Base-by-base conservation (phyloP, 2,113 vertebrate genomes). In the Ifrita kowaldi region DNA sequence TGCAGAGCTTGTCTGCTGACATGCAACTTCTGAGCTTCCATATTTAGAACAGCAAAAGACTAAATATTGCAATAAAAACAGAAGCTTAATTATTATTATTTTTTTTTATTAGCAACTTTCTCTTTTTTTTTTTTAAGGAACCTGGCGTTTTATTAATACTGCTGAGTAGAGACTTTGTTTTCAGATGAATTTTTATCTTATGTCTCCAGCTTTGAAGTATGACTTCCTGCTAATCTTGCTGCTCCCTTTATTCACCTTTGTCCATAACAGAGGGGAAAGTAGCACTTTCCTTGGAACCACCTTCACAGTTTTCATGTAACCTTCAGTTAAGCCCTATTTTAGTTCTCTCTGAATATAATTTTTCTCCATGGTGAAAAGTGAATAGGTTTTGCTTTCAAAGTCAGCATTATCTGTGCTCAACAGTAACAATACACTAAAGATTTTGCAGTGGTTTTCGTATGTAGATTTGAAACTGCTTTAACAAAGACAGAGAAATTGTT, bases 381-480 rank as follows among this genome's bases (percentile, higher is more conserved):
- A 81, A 79, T 17, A 89, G 49, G 22, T 23, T 92, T 87, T 68
- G 27, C 77, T 86, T 88, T 65, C 75, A 82, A 93, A 84, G 64
- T 95, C 79, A 90, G 84, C 73, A 56, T 70, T 81, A 69, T 71
- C 94, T 28, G 67, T 37, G 41, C 80, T 93, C 12, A 74, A 93
- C 79, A 85, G 85, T 93, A 95, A 95, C 89, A 96, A 95, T 78
- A 93, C 33, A 75, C 70, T 77, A 76, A 91, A 93, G 83, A 92
- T 96, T 96, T 93, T 95, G 87, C 53, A 93, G 92, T 71, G 56
- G 92, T 82, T 94, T 93, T 95, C 62, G 44, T 95, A 32, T 15
- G 37, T 35, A 83, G 79, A 63, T 79, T 65, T 67, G 63, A 47
- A 74, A 46, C 41, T 69, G 7, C 41, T 65, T 62, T 68, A 76